Conservation (phyloP, 92 coral and sea anemone species). For the Porites divaricata region DNA sequence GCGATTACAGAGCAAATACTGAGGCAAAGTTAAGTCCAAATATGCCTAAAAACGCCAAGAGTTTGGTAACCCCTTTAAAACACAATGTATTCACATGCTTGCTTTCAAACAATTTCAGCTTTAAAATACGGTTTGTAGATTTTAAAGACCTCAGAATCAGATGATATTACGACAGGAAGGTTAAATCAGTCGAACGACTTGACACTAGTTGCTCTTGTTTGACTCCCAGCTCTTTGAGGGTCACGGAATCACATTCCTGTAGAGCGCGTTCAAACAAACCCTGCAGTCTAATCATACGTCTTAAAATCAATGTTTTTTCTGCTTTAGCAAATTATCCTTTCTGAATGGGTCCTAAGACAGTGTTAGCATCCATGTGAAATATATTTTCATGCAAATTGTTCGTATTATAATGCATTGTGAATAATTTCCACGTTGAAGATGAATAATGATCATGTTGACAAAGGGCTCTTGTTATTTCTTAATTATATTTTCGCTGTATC, state of each 20-base stretch:
- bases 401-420: background rate
- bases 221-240: constrained; percentile 7
- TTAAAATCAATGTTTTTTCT: background rate
- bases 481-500: background rate
- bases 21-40: background rate
- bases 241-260: constrained; percentile 53
- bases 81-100: background rate
- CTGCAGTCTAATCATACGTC: background rate
- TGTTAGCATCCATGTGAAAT: background rate
- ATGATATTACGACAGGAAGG: constrained; percentile 43
- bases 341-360: background rate
- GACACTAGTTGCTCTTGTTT: constrained; percentile 12
- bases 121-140: background rate
- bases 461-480: background rate
- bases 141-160: constrained; percentile 46
- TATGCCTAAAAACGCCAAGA: background rate
- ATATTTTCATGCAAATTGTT: background rate
- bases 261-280: background rate
- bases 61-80: background rate
- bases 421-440: background rate
- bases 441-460: background rate
- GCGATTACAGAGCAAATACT: background rate
- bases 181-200: constrained; percentile 9
- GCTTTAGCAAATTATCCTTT: background rate
- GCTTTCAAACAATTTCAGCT: background rate